phyloP scores from a whole-genome alignment of 2,113 vertebrate species.

The Cisticola juncidis region DNA sequence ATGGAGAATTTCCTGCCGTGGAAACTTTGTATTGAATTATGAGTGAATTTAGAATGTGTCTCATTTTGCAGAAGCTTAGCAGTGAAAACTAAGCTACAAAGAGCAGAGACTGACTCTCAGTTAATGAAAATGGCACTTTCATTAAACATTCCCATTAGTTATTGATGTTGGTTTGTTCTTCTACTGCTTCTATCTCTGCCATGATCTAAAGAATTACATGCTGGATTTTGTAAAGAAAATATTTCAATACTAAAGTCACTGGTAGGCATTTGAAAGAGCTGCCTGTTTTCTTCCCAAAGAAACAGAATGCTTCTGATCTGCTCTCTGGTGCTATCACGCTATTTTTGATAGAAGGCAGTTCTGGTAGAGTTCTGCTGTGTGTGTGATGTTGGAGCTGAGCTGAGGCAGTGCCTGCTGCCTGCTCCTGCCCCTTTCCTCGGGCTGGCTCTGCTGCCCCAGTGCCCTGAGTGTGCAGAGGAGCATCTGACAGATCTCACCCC shows the following conservation, averaged over 20 bases:
- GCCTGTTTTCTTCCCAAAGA: background rate
- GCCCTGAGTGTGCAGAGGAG: background rate
- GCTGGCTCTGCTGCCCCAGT: background rate
- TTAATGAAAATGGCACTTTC: background rate
- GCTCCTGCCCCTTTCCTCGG: background rate
- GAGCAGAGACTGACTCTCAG: background rate
- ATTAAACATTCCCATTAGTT: background rate
- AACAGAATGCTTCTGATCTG: background rate
- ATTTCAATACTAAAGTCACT: background rate
- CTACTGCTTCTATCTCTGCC: background rate
- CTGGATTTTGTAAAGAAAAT: background rate
- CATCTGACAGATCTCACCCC: background rate
- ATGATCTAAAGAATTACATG: background rate
- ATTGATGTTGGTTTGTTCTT: background rate
- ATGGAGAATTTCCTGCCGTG: background rate
- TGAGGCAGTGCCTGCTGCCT: background rate
- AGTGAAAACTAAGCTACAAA: background rate
- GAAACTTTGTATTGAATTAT: background rate
- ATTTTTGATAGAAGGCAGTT: background rate
- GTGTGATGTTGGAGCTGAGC: background rate
- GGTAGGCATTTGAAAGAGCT: background rate
- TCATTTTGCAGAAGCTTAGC: background rate
- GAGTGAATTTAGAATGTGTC: background rate
- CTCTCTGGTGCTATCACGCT: background rate
- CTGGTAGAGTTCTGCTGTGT: background rate